Percentiles rank a stretch among this genome's conserved stretches.
These are phyloP conservation scores for Tetheella fluctuosa DNA, from an alignment of 2,888 invertebrate genomes.

Conservation along the genomic window DNA sequence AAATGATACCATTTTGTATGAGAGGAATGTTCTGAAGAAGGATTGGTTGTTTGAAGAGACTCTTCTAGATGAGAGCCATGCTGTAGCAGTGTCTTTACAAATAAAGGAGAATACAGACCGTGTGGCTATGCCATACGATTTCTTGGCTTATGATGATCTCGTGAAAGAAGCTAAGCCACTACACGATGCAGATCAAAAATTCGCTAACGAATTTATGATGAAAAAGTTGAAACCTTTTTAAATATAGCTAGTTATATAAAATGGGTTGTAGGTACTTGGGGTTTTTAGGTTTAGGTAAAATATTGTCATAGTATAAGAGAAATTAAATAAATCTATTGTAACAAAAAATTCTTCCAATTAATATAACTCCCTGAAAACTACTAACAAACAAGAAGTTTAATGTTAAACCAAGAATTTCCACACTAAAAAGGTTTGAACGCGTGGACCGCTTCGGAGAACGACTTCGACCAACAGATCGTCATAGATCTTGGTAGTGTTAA, in stretches of 20 bases:
- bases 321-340: slow-evolving; percentile 37
- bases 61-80: slow-evolving; percentile 89
- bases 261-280: neutral
- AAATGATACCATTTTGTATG: slow-evolving; percentile 87
- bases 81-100: slow-evolving; percentile 89
- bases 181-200: slow-evolving; percentile 77
- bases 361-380: slow-evolving; percentile 31
- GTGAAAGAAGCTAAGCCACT: slow-evolving; percentile 78
- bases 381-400: slow-evolving; percentile 37
- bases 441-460: slow-evolving; percentile 95
- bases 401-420: slow-evolving; percentile 40
- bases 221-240: slow-evolving; percentile 77
- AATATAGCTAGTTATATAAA: slow-evolving; percentile 16
- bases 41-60: slow-evolving; percentile 94
- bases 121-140: slow-evolving; percentile 69
- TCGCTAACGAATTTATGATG: slow-evolving; percentile 82
- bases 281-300: slow-evolving; percentile 26
- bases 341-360: slow-evolving; percentile 14
- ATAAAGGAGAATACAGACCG: slow-evolving; percentile 45
- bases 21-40: slow-evolving; percentile 81
- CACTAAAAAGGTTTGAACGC: slow-evolving; percentile 90
- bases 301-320: slow-evolving; percentile 24
- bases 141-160: slow-evolving; percentile 85
- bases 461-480: slow-evolving; percentile 96
- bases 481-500: slow-evolving; percentile 94